A percentile compares a stretch with the other conserved stretches of the same genome.
phyloP scores from a whole-genome alignment of 1,140 invertebrate genomes.

The Drosophila ironensis region DNA sequence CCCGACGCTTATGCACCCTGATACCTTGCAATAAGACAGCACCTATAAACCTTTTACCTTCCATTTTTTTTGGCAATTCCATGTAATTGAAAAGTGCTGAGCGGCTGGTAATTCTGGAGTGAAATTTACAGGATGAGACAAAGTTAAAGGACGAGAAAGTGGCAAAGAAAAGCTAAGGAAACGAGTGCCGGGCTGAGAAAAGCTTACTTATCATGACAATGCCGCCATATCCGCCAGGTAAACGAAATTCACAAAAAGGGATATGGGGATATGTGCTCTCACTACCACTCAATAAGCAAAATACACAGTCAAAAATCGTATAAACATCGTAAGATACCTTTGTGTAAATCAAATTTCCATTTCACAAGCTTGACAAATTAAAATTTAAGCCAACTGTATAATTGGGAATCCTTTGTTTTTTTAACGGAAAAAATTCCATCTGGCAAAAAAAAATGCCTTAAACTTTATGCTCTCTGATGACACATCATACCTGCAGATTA shows the following conservation, averaged over 20 bases:
- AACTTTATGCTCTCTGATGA: too few species aligned
- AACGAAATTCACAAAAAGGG: conserved; percentile 59
- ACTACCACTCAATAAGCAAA: conserved; percentile 6
- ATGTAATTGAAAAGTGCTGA: conserved; percentile 62
- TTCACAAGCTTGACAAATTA: too few species aligned
- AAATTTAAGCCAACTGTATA: too few species aligned
- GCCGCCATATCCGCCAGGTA: conserved; percentile 65
- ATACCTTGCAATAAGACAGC: conserved; percentile 16
- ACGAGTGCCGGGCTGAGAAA: not conserved
- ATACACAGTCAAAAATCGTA: not conserved
- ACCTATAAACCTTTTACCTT: conserved; percentile 36
- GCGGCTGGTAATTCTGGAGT: conserved; percentile 23
- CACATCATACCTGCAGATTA: too few species aligned
- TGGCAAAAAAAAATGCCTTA: too few species aligned
- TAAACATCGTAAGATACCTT: not conserved
- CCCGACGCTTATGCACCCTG: not conserved
- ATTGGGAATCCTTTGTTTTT: too few species aligned
- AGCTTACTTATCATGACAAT: conserved; percentile 51
- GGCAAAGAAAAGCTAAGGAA: conserved; percentile 3
- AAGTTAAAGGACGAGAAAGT: conserved; percentile 18
- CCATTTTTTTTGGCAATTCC: conserved; percentile 27
- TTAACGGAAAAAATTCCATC: too few species aligned
- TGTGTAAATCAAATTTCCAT: too few species aligned
- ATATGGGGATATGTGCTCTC: conserved; percentile 23
- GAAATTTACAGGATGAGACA: conserved; percentile 2